These are phyloP conservation scores for Acanthornis magna DNA, from an alignment of 2,797 vertebrate species.

Conservation along the genomic window DNA sequence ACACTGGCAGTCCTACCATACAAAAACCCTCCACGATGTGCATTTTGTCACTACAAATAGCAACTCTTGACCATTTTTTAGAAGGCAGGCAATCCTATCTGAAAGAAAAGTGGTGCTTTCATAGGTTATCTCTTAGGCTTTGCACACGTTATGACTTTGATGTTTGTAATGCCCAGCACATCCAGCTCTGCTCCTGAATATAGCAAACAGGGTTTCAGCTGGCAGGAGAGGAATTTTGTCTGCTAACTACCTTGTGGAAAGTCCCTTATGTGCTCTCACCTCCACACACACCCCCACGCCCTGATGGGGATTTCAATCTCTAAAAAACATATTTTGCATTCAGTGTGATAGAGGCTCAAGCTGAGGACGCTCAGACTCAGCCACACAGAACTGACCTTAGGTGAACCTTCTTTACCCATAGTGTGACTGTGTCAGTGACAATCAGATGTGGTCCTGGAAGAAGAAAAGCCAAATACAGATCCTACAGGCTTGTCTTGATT, in stretches of 20 bases:
- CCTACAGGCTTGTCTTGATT: not conserved
- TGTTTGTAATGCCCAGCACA: not conserved
- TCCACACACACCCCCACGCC: fast-evolving
- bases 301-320: not conserved
- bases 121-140: not conserved
- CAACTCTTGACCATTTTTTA: not conserved
- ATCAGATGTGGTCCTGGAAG: not conserved
- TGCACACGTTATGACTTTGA: not conserved
- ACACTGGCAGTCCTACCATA: not conserved
- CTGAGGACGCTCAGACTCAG: not conserved
- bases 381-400: not conserved
- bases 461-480: not conserved
- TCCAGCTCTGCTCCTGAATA: not conserved
- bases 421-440: not conserved
- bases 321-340: not conserved
- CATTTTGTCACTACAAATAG: not conserved
- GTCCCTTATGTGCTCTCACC: not conserved
- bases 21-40: not conserved
- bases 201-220: not conserved
- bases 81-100: not conserved
- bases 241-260: not conserved
- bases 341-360: not conserved
- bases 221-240: not conserved
- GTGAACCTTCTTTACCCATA: not conserved
- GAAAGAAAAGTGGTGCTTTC: not conserved